Base-by-base conservation (phyloP, 2,797 vertebrate genomes). In the Arvicola amphibius region DNA sequence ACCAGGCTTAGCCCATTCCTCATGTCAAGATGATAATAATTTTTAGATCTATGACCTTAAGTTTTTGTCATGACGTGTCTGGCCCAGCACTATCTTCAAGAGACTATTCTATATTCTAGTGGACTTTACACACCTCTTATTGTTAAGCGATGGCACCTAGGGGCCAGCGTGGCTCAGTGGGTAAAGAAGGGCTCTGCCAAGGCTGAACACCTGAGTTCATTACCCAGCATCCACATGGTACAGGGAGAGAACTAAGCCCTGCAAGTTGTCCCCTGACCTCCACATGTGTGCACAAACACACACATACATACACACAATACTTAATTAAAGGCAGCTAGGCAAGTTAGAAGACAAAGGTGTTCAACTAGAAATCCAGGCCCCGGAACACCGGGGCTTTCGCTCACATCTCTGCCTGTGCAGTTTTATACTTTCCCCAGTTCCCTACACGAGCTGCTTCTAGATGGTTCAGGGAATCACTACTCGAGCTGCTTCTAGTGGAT, bases 331-430 rank as follows among this genome's bases (percentile, higher is more conserved):
- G 76, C 76, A 48, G 6, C 29, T 48, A 98, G 51, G 74, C 96
- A 94, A 48, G 71, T 46, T 93, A 80, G 79, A 12, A 90, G 61
- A 43, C 81, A 1, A 88, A 86, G 43, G 61, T 56, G 40, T 32
- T 69, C 69, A 94, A 93, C 43, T 34, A 93, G 86, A 97, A 97
- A 96, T 74, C 80, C 69, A 95, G 74, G 21, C 67, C 17, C 63
- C 84, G 23, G 79, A 37, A 65, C 81, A 74, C 79, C 14, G 48
- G 40, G 25, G 48, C n/a, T 88, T 94, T 76, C 7, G 43, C 48
- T 32, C 83, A 77, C 78, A 69, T 65, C 69, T 95, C 23, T 46
- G 65, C 34, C 90, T 95, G 34, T 16, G 5, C 56, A 40, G 83
- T 88, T 96, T 95, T 56, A 61, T 7, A 23, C n/a, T 40, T 85